These are phyloP conservation scores for Rhopilema esculentum DNA, from an alignment of 30 jellyfish, hydroid and myxozoan genomes.

Conservation along the genomic window DNA sequence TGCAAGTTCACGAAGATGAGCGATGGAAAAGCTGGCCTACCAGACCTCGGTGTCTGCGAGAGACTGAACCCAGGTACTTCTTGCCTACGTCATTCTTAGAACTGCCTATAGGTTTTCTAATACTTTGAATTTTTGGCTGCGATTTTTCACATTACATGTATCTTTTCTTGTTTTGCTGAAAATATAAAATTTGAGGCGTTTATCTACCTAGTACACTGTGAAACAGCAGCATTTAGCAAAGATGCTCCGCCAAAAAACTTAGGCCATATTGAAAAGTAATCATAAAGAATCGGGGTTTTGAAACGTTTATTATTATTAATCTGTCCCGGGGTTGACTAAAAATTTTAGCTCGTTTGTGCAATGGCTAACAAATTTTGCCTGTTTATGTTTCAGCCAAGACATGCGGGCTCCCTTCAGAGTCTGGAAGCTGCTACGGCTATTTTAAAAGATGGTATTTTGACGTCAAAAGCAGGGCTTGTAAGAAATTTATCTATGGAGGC, in stretches of 20 bases:
- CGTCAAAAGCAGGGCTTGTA: slow-evolving; percentile 37
- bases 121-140: not conserved
- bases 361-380: too few species aligned
- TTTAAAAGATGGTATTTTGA: slow-evolving; percentile 69
- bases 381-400: slow-evolving; percentile 38
- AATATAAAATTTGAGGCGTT: too few species aligned
- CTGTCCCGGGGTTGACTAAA: too few species aligned
- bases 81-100: not conserved
- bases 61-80: slow-evolving; percentile 60
- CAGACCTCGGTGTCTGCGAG: slow-evolving; percentile 72
- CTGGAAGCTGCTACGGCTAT: slow-evolving; percentile 85
- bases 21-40: slow-evolving; percentile 36
- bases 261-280: too few species aligned
- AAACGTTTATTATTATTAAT: too few species aligned
- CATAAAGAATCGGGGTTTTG: too few species aligned
- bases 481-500: slow-evolving; percentile 76
- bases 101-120: not conserved
- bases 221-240: too few species aligned
- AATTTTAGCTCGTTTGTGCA: too few species aligned
- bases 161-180: too few species aligned
- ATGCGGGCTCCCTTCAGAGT: slow-evolving; percentile 45
- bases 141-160: too few species aligned
- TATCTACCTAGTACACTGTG: too few species aligned
- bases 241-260: too few species aligned
- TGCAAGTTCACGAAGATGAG: slow-evolving; percentile 61